Evolutionary conservation across 1,140 invertebrate genomes (phyloP), one percentile per base, ranked within the genome.

Genomic region (Drosophila micromelanica): DNA sequence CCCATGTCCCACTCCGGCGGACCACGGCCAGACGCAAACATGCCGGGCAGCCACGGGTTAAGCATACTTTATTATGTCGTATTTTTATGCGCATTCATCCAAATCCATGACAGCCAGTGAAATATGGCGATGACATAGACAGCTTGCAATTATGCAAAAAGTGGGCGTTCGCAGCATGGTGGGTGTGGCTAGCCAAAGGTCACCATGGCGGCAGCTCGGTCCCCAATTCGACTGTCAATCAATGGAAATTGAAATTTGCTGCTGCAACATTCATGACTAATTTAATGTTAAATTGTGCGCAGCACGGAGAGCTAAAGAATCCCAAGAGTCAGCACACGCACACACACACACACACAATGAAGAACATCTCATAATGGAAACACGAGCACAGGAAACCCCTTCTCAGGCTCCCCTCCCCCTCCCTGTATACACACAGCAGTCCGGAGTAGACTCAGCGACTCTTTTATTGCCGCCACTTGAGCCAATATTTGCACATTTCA

Each of bases 401-500:
- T 8, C 7, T 35, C n/a, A 11, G 0, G 0, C 6, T 23, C 23
- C 27, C n/a, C 27, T 4, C n/a, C 27, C 23, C n/a, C n/a, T n/a
- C n/a, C n/a, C n/a, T n/a, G n/a, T 5, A 2, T n/a, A n/a, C 23
- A 17, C n/a, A 11, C 38, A 23, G 23, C 23, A 23, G 23, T 51
- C 37, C 38, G 63, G 32, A 49, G 57, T 49, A 61, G 56, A 32
- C 9, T 11, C 27, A 57, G 63, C 32, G 76, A 73, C 79, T 84
- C 67, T 85, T 85, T 87, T 87, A 87, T 87, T 84, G 79, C 82
- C 76, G 84, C 81, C 76, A 89, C 82, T 87, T 79, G 84, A 71
- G 84, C 84, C 82, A 87, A 87, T 87, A 87, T 87, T 89, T 87
- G 82, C 84, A 65, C 82, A 89, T 87, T 87, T 87, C 79, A 67